Conservation (phyloP, 2,888 invertebrate genomes). For the Lutraria lutraria region DNA sequence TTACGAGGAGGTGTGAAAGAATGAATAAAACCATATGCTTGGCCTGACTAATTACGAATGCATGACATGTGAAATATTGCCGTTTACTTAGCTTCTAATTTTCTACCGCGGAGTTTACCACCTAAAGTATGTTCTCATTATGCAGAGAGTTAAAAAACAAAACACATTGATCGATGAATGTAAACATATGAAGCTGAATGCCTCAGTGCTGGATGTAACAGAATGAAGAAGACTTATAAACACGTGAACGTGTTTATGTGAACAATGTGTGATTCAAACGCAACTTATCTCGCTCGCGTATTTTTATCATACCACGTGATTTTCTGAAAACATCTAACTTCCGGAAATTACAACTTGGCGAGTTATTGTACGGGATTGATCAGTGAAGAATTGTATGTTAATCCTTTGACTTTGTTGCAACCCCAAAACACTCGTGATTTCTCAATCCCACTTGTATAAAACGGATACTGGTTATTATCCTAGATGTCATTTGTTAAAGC, state of each 20-base stretch:
- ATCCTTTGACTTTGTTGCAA: background rate
- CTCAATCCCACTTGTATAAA: background rate
- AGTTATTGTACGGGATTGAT: background rate
- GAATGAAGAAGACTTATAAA: background rate
- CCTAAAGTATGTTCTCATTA: background rate
- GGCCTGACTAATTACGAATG: slow-evolving; percentile 4
- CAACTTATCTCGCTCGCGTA: background rate
- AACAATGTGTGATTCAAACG: background rate
- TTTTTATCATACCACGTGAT: slow-evolving; percentile 16
- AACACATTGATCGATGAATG: background rate
- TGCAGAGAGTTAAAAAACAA: background rate
- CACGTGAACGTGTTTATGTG: background rate
- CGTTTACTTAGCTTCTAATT: background rate
- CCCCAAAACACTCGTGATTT: background rate
- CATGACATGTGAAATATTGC: slow-evolving; percentile 5
- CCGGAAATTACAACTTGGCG: background rate
- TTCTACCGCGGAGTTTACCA: background rate
- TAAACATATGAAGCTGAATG: background rate
- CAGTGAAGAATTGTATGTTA: background rate
- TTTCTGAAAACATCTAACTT: background rate
- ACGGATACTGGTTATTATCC: background rate
- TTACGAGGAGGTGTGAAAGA: background rate
- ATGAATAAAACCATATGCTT: background rate
- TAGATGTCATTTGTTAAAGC: background rate
- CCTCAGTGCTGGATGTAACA: background rate